phyloP scores from a whole-genome alignment of 92 coral and sea anemone species.

The Palythoa grandiflora region DNA sequence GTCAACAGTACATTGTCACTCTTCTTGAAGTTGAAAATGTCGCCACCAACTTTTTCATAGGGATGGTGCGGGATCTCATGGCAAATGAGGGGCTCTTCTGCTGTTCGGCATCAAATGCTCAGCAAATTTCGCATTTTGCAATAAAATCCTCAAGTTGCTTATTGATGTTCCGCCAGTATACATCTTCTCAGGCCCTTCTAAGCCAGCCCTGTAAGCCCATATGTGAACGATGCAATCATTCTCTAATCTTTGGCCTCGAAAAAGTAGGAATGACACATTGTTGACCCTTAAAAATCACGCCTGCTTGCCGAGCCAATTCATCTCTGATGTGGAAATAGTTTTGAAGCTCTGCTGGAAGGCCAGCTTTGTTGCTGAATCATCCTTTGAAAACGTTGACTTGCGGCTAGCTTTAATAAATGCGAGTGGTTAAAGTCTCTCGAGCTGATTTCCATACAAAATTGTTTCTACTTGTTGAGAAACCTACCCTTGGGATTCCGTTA shows the following conservation, averaged over 20 bases:
- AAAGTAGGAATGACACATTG: constrained; percentile 41
- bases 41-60: constrained; percentile 59
- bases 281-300: constrained; percentile 50
- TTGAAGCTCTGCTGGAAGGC: constrained; percentile 42
- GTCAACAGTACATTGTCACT: constrained; percentile 58
- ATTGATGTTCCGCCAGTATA: too few species aligned
- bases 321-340: constrained; percentile 48
- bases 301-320: constrained; percentile 50
- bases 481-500: too few species aligned
- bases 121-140: constrained; percentile 57
- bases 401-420: too few species aligned
- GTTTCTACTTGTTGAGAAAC: too few species aligned
- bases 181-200: constrained; percentile 62
- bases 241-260: constrained; percentile 49
- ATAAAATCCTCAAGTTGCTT: constrained; percentile 36
- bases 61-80: constrained; percentile 56
- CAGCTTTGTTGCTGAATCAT: constrained; percentile 53
- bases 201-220: constrained; percentile 54
- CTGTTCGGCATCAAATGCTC: constrained; percentile 43
- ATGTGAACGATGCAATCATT: constrained; percentile 53
- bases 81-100: constrained; percentile 56
- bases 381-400: constrained; percentile 56
- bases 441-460: too few species aligned
- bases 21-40: constrained; percentile 54
- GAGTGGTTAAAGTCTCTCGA: too few species aligned